phyloP scores from a whole-genome alignment of 2,797 vertebrate species.

The Acanthis flammea region DNA sequence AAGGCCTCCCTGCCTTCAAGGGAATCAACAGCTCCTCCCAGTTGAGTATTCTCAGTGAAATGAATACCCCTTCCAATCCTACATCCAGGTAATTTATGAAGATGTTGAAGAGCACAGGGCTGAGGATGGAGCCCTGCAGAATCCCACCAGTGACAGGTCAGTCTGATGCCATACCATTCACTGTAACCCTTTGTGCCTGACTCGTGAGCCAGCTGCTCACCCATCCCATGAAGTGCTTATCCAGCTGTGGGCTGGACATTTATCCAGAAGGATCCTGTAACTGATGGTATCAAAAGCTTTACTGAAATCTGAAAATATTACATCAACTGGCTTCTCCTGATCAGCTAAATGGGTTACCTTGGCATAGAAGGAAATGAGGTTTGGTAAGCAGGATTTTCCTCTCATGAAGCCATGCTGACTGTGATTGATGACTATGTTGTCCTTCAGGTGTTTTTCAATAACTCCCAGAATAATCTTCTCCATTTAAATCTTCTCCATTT shows the following conservation, averaged over 20 bases:
- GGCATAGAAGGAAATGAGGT: neutral
- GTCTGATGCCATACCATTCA: neutral
- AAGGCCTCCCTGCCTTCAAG: no score
- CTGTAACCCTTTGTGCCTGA: neutral
- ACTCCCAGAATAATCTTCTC: neutral
- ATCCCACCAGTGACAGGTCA: neutral
- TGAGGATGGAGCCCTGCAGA: neutral
- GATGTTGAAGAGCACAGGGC: no score
- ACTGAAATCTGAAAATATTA: neutral
- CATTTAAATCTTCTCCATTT: neutral
- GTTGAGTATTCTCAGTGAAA: fast-evolving
- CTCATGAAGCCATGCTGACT: neutral
- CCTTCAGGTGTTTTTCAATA: neutral
- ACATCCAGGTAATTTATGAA: neutral
- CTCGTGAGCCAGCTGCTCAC: neutral
- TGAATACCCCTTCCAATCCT: neutral
- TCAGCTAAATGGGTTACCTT: neutral
- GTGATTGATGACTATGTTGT: neutral
- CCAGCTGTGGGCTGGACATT: neutral
- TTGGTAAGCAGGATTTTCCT: neutral
- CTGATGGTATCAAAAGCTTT: neutral
- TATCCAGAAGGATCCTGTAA: neutral
- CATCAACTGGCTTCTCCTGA: neutral
- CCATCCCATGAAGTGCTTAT: neutral
- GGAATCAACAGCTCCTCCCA: neutral